Conservation (phyloP, 2,797 vertebrate genomes). For the Telmatherina bonti region DNA sequence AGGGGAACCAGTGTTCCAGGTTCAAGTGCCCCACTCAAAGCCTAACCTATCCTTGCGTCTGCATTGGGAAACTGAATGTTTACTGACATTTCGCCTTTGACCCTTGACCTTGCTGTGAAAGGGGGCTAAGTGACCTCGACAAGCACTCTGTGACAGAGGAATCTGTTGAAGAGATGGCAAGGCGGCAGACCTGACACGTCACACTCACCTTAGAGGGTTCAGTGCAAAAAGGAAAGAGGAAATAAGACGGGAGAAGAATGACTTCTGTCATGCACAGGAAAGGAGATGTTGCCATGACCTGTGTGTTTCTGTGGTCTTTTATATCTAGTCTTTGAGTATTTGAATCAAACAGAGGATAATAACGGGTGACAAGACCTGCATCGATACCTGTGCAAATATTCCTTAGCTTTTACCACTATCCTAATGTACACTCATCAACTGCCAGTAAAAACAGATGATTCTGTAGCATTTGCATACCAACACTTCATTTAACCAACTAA, state of each 20-base stretch:
- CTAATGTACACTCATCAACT: slow-evolving; percentile 17
- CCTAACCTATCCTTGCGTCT: slow-evolving; percentile 35
- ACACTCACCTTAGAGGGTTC: slow-evolving; percentile 55
- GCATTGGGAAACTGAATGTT: slow-evolving; percentile 64
- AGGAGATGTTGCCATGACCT: slow-evolving; percentile 29
- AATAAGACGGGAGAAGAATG: slow-evolving; percentile 34
- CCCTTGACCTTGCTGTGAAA: slow-evolving; percentile 78
- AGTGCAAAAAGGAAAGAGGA: slow-evolving; percentile 36
- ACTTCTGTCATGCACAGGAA: slow-evolving; percentile 48
- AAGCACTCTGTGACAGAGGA: slow-evolving; percentile 66
- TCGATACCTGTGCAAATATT: slow-evolving; percentile 1
- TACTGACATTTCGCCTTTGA: slow-evolving; percentile 68
- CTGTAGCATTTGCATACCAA: slow-evolving; percentile 14
- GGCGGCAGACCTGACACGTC: slow-evolving; percentile 73
- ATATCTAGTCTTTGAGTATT: slow-evolving; percentile 31
- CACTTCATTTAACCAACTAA: slow-evolving; percentile 7
- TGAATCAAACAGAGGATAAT: slow-evolving; percentile 16
- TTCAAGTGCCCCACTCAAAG: slow-evolving; percentile 22
- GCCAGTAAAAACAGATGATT: background rate
- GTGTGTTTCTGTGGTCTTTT: slow-evolving; percentile 29
- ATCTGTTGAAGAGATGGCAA: slow-evolving; percentile 81
- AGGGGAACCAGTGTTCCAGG: slow-evolving; percentile 19
- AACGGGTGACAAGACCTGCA: slow-evolving; percentile 25
- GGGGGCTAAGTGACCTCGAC: slow-evolving; percentile 65
- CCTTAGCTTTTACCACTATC: slow-evolving; percentile 28